Evolutionary conservation across 2,113 vertebrate genomes (phyloP).

Genomic region (Nibea albiflora): DNA sequence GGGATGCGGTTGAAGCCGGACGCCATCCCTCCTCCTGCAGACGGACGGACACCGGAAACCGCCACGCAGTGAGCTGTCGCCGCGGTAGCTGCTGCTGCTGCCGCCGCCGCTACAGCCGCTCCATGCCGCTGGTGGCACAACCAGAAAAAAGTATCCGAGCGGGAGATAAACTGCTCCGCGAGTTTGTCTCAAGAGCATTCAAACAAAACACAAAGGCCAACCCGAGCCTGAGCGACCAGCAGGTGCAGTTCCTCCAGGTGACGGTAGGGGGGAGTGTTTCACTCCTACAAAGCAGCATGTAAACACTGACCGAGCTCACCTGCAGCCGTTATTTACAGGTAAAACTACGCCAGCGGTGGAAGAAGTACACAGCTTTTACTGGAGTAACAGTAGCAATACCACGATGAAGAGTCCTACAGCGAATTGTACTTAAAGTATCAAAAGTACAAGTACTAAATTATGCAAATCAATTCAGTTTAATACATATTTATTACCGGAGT

Average conservation of each 20-base stretch:
- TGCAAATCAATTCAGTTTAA: no score
- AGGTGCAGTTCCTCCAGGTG: accelerated
- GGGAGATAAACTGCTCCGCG: not conserved
- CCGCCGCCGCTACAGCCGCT: constrained; percentile 17
- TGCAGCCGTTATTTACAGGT: not conserved
- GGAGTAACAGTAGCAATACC: no score
- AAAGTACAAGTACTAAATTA: not conserved
- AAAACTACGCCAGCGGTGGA: not conserved
- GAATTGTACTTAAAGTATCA: no score
- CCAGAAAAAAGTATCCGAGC: not conserved
- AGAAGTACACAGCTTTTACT: no score
- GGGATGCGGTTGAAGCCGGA: constrained; percentile 73
- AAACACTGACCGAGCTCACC: not conserved
- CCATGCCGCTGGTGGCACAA: not conserved
- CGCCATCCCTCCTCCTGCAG: constrained; percentile 82
- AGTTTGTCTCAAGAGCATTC: constrained; percentile 1
- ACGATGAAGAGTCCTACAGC: no score
- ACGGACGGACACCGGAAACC: constrained; percentile 82
- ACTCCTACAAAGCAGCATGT: not conserved
- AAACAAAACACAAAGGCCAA: constrained; percentile 46
- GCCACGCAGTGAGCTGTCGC: constrained; percentile 62
- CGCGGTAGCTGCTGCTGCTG: constrained; percentile 32
- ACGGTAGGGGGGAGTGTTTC: constrained; percentile 61
- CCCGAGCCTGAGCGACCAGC: not conserved
- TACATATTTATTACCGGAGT: not conserved